Base-by-base conservation (phyloP, 2,888 invertebrate genomes). In the Euproctis similis region DNA sequence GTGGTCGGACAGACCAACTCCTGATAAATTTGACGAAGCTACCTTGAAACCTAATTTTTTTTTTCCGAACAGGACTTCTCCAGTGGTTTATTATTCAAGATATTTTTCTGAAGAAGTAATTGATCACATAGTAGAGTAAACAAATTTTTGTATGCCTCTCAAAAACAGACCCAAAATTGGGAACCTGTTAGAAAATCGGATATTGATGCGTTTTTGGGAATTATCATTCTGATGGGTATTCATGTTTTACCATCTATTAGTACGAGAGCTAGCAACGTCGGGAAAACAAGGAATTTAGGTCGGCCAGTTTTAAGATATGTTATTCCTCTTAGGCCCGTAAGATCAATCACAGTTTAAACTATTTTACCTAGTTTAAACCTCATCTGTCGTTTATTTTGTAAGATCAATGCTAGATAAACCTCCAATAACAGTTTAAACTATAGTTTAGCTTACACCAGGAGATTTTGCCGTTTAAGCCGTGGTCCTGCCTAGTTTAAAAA, bases 201-300 rank as follows among this genome's bases (percentile, higher is more conserved):
- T 25, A 30, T 25, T 16, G 28, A 34, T 14, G 38, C 39, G n/a
- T 42, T 40, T 41, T 30, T 42, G 9, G 44, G 39, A 26, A 41
- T 45, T 8, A 28, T 44, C n/a, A 37, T 41, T 26, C 24, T 37
- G 25, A 46, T 46, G 42, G 39, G 40, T 24, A 26, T 33, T 20
- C 35, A 42, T 21, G 14, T 27, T 24, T 36, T 46, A 21, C 39
- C 42, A 24, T 26, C 26, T 13, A n/a, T n/a, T n/a, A n/a, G n/a
- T n/a, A n/a, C n/a, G n/a, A n/a, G n/a, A n/a, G n/a, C n/a, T n/a
- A n/a, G n/a, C n/a, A n/a, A n/a, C n/a, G n/a, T n/a, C n/a, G n/a
- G n/a, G n/a, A n/a, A n/a, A n/a, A n/a, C n/a, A n/a, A n/a, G n/a
- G n/a, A n/a, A n/a, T n/a, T n/a, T n/a, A n/a, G n/a, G n/a, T n/a